These are phyloP conservation scores for Brachymystax lenok DNA, from an alignment of 2,797 vertebrate species.

Conservation along the genomic window DNA sequence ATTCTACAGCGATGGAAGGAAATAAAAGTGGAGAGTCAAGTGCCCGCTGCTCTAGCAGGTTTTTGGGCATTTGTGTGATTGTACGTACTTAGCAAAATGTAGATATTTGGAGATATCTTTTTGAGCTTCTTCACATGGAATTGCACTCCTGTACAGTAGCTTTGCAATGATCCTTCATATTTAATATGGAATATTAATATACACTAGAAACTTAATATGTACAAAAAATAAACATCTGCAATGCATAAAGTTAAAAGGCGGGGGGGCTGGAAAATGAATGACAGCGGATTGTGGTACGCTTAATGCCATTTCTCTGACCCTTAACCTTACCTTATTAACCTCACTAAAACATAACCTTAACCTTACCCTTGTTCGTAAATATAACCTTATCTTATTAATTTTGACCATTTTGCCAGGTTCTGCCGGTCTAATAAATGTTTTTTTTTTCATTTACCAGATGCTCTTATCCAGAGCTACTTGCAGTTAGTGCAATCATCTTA, in stretches of 20 bases:
- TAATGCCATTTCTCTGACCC: too few species aligned
- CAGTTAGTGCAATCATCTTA: too few species aligned
- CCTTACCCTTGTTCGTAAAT: neutral
- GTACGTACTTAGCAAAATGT: slow-evolving; percentile 62
- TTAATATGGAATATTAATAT: neutral
- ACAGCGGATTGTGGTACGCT: too few species aligned
- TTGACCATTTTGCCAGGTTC: neutral
- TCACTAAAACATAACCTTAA: neutral
- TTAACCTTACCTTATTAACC: too few species aligned
- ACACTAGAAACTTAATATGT: too few species aligned
- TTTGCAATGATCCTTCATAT: neutral
- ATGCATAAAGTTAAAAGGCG: neutral
- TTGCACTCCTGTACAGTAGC: slow-evolving; percentile 21
- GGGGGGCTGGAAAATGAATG: too few species aligned
- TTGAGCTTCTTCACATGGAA: slow-evolving; percentile 14
- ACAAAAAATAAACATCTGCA: too few species aligned
- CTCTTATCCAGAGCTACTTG: neutral
- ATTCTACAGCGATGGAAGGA: slow-evolving; percentile 72
- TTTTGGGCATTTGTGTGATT: slow-evolving; percentile 66
- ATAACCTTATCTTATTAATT: neutral
- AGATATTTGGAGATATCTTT: too few species aligned
- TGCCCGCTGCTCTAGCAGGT: slow-evolving; percentile 71
- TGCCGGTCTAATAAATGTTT: neutral
- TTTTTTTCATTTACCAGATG: neutral
- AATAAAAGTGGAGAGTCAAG: slow-evolving; percentile 72